Evolutionary conservation across 2,888 invertebrate species (phyloP).

Genomic region (Coelinius sp.): DNA sequence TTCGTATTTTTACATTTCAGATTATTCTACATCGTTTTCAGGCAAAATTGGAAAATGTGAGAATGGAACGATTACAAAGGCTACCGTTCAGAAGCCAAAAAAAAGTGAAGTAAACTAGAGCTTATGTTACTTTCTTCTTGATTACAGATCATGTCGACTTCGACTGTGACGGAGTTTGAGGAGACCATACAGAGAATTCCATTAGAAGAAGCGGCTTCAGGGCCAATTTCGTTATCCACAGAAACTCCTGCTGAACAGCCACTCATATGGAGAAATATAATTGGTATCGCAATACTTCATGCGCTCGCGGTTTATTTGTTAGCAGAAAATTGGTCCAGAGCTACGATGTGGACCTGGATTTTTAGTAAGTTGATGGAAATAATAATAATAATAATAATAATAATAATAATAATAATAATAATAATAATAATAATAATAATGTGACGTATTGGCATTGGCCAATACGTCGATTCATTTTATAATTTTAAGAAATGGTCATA

Average conservation of each 20-base stretch:
- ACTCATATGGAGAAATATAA: conserved; percentile 77
- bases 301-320: conserved; percentile 69
- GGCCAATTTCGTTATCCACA: conserved; percentile 43
- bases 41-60: too few relatives aligned
- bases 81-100: too few relatives aligned
- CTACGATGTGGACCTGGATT: conserved; percentile 71
- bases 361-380: conserved; percentile 74
- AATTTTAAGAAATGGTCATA: too few relatives aligned
- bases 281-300: conserved; percentile 74
- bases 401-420: too few relatives aligned
- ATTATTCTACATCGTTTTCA: too few relatives aligned
- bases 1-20: too few relatives aligned
- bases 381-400: not conserved
- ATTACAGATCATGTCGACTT: conserved; percentile 48
- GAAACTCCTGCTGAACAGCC: conserved; percentile 63
- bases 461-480: too few relatives aligned
- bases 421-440: too few relatives aligned
- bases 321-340: conserved; percentile 59
- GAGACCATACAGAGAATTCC: conserved; percentile 46
- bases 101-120: not conserved
- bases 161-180: conserved; percentile 56
- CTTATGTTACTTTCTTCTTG: not conserved
- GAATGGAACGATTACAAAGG: not conserved
- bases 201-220: conserved; percentile 39
- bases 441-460: too few relatives aligned